A percentile compares a stretch with the other conserved stretches of the same genome.
These are phyloP conservation scores for Rhea americana DNA, from an alignment of 2,113 vertebrate species.

Conservation along the genomic window DNA sequence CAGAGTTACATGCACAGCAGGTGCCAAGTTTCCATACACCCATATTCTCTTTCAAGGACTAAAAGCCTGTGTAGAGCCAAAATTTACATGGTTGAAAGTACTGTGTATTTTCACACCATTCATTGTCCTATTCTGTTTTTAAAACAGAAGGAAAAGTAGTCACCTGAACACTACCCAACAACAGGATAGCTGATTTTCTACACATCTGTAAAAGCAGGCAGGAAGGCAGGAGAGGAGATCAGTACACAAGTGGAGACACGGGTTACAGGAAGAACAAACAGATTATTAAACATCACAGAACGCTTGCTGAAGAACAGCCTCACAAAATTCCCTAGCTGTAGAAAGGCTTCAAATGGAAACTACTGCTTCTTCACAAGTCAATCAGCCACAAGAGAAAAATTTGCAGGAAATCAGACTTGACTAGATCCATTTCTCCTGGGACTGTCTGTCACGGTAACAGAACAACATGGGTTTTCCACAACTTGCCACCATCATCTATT, in stretches of 20 bases:
- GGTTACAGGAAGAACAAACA: neutral
- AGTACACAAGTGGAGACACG: neutral
- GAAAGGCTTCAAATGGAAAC: conserved; percentile 20
- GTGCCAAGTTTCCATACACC: neutral
- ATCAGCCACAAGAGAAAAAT: neutral
- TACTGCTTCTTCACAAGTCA: neutral
- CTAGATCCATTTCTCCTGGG: neutral
- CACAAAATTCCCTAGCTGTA: neutral
- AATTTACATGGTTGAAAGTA: neutral
- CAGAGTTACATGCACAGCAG: neutral
- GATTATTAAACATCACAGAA: neutral
- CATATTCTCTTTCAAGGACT: neutral
- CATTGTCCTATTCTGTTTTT: neutral
- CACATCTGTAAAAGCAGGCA: neutral
- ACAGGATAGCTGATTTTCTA: neutral
- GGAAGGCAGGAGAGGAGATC: neutral
- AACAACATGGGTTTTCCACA: neutral
- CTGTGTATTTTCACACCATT: neutral
- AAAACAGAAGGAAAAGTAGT: neutral
- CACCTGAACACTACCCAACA: neutral
- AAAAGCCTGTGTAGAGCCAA: neutral
- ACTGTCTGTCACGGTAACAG: neutral
- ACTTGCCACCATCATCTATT: neutral
- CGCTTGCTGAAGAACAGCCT: neutral
- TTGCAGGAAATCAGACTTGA: neutral